Evolutionary conservation across 2,113 vertebrate genomes (phyloP).

Genomic region (Semnornis frantzii): DNA sequence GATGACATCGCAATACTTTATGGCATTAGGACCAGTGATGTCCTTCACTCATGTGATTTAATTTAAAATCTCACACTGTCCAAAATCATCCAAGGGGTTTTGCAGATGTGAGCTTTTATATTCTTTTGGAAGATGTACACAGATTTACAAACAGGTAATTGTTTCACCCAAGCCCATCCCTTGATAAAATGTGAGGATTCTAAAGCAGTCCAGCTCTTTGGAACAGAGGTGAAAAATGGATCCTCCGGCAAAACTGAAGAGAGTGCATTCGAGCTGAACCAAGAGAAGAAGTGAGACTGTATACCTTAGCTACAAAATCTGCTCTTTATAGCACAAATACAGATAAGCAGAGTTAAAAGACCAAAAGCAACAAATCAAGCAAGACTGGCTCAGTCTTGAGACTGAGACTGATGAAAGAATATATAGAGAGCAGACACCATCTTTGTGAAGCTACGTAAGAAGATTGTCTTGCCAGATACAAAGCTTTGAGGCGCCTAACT

Average conservation of each 20-base stretch:
- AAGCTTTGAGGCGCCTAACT: background rate
- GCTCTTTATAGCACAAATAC: background rate
- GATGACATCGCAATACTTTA: background rate
- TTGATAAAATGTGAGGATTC: background rate
- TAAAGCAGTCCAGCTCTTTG: background rate
- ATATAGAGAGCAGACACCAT: background rate
- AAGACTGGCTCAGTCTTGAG: background rate
- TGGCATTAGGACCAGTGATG: background rate
- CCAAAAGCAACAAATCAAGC: background rate
- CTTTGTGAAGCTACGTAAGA: background rate
- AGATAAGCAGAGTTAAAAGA: background rate
- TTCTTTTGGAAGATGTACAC: background rate
- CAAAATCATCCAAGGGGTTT: background rate
- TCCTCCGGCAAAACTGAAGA: background rate
- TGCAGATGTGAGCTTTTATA: background rate
- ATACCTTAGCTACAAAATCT: background rate
- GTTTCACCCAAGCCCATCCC: background rate
- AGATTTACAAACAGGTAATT: background rate
- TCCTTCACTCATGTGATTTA: background rate
- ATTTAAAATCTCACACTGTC: background rate
- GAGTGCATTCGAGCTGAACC: background rate
- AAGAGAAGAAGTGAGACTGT: background rate
- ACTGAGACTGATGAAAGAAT: background rate
- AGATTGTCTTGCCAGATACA: background rate
- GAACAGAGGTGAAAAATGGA: background rate